Evolutionary conservation across 2,888 invertebrate genomes (phyloP).

Genomic region (Eutolmus rufibarbis): DNA sequence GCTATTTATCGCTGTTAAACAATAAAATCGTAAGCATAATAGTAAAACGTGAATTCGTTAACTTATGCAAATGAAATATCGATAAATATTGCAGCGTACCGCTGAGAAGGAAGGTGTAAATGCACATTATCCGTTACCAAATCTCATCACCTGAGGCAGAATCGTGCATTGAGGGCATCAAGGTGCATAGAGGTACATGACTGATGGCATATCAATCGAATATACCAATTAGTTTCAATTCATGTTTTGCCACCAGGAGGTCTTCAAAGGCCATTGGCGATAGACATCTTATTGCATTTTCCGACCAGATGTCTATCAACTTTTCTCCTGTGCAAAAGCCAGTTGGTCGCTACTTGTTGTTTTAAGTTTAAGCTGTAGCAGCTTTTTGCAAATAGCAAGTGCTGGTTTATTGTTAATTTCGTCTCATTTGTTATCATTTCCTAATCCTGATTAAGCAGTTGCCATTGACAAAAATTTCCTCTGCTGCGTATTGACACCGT

Average conservation of each 20-base stretch:
- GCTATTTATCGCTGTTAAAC: neutral
- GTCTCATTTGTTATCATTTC: neutral
- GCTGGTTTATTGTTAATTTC: neutral
- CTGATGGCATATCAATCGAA: constrained; percentile 29
- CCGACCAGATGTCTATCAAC: constrained; percentile 29
- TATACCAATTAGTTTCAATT: constrained; percentile 41
- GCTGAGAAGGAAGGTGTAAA: constrained; percentile 20
- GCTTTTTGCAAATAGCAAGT: neutral
- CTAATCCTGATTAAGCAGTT: neutral
- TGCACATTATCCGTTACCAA: constrained; percentile 17
- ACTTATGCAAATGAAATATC: neutral
- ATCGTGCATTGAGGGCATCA: constrained; percentile 3
- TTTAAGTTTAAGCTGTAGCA: neutral
- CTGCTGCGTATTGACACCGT: neutral
- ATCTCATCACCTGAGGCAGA: neutral
- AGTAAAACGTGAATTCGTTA: neutral
- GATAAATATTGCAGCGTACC: neutral
- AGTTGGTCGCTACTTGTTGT: neutral
- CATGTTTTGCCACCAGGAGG: constrained; percentile 39
- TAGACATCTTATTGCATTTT: constrained; percentile 34
- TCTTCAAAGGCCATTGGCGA: constrained; percentile 29
- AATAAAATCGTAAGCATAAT: neutral
- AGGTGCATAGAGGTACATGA: constrained; percentile 19
- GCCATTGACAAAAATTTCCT: neutral
- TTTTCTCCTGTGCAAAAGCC: neutral